Conservation (phyloP, 2,113 vertebrate genomes). For the Esox niger region DNA sequence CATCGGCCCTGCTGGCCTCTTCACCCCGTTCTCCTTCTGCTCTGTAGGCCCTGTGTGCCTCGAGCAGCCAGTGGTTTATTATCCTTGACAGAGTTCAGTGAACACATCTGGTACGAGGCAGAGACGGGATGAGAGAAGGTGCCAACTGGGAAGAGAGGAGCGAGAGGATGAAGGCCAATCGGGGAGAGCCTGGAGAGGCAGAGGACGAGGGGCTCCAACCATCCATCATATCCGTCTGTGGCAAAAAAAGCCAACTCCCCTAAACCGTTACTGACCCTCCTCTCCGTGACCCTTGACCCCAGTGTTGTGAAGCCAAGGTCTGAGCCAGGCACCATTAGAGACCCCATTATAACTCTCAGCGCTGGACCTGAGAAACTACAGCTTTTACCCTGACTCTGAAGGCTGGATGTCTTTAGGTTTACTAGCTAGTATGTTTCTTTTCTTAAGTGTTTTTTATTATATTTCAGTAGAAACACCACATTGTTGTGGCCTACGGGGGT, state of each 20-base stretch:
- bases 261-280: constrained; percentile 35
- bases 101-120: constrained; percentile 80
- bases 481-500: too few relatives aligned
- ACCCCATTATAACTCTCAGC: too few relatives aligned
- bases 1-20: too few relatives aligned
- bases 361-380: too few relatives aligned
- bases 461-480: too few relatives aligned
- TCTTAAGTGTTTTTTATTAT: too few relatives aligned
- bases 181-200: constrained; percentile 33
- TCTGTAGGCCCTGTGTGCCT: constrained; percentile 31
- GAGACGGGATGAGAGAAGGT: constrained; percentile 56
- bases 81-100: constrained; percentile 83
- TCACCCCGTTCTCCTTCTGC: too few relatives aligned
- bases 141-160: constrained; percentile 47
- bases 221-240: constrained; percentile 68
- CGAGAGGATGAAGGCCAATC: not conserved
- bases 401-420: too few relatives aligned
- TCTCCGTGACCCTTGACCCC: constrained; percentile 46
- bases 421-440: too few relatives aligned
- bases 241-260: constrained; percentile 47
- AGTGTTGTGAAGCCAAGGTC: too few relatives aligned
- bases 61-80: constrained; percentile 74
- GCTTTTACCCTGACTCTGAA: too few relatives aligned
- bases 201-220: constrained; percentile 40
- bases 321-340: too few relatives aligned